A percentile compares a stretch with the other conserved stretches of the same genome.
Conservation (phyloP, 2,797 vertebrate species). For the Myotis pilosus region DNA sequence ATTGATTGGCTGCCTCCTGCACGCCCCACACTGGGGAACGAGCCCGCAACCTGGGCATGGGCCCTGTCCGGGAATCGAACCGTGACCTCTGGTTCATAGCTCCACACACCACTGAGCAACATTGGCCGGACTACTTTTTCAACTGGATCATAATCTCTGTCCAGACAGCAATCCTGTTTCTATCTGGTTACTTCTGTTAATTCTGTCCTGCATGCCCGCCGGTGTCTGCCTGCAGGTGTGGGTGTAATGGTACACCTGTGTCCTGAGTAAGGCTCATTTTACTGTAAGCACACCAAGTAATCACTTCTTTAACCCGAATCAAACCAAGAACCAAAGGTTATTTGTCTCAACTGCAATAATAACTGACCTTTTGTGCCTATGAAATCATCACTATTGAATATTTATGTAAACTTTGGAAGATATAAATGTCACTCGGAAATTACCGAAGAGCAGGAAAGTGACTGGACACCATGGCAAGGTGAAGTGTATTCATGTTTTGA, state of each 20-base stretch:
- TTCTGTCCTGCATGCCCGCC: too few species aligned
- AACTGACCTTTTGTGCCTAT: constrained; percentile 48
- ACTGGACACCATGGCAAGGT: not conserved
- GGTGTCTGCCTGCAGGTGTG: not conserved
- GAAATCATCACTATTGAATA: constrained; percentile 43
- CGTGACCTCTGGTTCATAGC: too few species aligned
- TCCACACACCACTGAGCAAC: too few species aligned
- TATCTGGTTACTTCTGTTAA: not conserved
- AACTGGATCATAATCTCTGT: not conserved
- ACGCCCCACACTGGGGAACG: too few species aligned
- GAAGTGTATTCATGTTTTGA: not conserved
- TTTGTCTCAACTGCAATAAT: constrained; percentile 38
- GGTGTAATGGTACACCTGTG: fast-evolving
- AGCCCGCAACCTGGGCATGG: too few species aligned
- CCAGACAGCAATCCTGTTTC: not conserved
- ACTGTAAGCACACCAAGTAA: not conserved
- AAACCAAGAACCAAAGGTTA: constrained; percentile 31
- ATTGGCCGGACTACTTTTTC: not conserved
- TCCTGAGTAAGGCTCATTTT: not conserved
- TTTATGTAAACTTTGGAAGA: constrained; percentile 39
- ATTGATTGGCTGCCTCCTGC: too few species aligned
- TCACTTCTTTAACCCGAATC: not conserved
- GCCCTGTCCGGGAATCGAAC: too few species aligned
- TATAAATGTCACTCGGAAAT: constrained; percentile 48
- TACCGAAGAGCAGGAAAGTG: not conserved